phyloP scores from a whole-genome alignment of 2,797 vertebrate species.

The Urosaurus nigricauda region DNA sequence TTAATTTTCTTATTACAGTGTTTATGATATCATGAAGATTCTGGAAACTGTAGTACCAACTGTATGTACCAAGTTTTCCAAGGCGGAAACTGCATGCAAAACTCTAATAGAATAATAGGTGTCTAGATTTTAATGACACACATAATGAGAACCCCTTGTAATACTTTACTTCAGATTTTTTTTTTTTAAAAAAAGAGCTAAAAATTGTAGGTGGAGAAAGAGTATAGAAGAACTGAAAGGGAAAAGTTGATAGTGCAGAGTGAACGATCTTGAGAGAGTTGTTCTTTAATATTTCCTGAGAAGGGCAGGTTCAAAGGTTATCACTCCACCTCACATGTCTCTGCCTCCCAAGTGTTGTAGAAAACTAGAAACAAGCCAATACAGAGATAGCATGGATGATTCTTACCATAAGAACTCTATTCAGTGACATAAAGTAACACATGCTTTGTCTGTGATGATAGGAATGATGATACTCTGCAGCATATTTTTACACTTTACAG shows the following conservation, averaged over 20 bases:
- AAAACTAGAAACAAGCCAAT: conserved; percentile 52
- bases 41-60: no score
- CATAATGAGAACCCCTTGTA: background rate
- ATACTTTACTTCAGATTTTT: background rate
- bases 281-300: conserved; percentile 11
- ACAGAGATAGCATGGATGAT: conserved; percentile 21
- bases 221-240: rapidly evolving
- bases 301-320: conserved; percentile 40
- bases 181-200: background rate
- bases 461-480: conserved; percentile 22
- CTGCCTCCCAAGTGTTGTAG: rapidly evolving
- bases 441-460: conserved; percentile 47
- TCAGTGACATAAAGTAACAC: conserved; percentile 42
- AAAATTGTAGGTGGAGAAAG: rapidly evolving
- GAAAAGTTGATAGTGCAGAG: background rate
- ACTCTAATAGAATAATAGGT: background rate
- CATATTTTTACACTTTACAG: conserved; percentile 31
- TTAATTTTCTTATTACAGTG: no score
- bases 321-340: conserved; percentile 1
- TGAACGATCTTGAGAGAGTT: conserved; percentile 6
- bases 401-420: conserved; percentile 45
- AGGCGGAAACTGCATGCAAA: background rate
- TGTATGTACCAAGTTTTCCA: no score
- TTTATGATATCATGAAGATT: no score
- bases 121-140: background rate